Evolutionary conservation across 1,140 invertebrate genomes (phyloP), one percentile per base, ranked within the genome.

Genomic region (Yoshiicerus persimilis): DNA sequence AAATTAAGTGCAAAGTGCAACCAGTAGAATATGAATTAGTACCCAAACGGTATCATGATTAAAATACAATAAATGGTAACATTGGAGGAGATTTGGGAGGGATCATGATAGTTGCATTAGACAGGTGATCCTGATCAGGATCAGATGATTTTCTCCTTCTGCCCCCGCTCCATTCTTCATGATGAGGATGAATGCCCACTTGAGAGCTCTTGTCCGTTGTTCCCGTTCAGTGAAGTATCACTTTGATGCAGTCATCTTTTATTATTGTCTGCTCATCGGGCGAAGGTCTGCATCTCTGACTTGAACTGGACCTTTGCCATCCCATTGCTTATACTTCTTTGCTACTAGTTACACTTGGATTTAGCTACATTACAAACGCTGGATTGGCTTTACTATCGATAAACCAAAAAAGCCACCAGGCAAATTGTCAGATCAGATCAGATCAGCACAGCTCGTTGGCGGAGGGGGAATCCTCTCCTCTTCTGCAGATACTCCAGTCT

Each of bases 111-210:
- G 62, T 86, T 86, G 86, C 34, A 75, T 39, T 16, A 70, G 36
- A 38, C 86, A 86, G 86, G 86, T 86, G 86, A 86, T 86, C 64
- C 36, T 64, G 36, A 41, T 80, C 75, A 80, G 32, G 38, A 80
- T 80, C 75, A 80, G 75, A 80, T 80, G 75, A n/a, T 30, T 34
- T 80, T 80, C 32, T 30, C 23, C 27, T 47, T 4, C 30, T 32
- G 23, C 25, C 1, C 16, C 9, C 16, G 16, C 13, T 20, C 30
- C 75, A 20, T 32, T 34, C 1, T 80, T 5, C 32, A 80, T 80
- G 75, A 80, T 80, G 75, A 75, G 47, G 86, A 86, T 75, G 86
- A 86, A 75, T 86, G 39, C 62, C 64, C 86, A 86, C 86, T 86
- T 86, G 86, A 70, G 86, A 70, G 34, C 86, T 70, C 86, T 86